These are phyloP conservation scores for Helicolenus hilgendorfi DNA, from an alignment of 2,797 vertebrate genomes.

Conservation along the genomic window DNA sequence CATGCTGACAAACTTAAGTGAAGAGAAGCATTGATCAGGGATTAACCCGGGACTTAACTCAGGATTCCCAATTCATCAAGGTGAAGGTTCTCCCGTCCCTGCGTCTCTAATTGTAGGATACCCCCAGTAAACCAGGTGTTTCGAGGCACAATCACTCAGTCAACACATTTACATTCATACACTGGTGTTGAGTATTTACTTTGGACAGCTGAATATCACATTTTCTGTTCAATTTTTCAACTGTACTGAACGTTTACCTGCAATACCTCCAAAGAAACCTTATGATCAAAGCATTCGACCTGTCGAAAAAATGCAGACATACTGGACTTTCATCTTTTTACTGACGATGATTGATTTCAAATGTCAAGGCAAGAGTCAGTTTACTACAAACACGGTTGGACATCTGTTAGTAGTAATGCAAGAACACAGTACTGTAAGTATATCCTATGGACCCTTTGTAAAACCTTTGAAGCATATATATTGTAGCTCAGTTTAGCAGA, in stretches of 20 bases:
- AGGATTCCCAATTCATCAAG: not conserved
- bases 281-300: not conserved
- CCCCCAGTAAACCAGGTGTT: not conserved
- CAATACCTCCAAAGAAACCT: not conserved
- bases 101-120: not conserved
- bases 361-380: not conserved
- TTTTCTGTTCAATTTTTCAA: not conserved
- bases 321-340: not conserved
- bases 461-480: not conserved
- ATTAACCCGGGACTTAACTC: not conserved
- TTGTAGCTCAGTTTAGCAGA: not conserved
- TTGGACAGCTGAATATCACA: not conserved
- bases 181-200: not conserved
- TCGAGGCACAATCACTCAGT: no score
- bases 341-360: not conserved
- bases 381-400: not conserved
- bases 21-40: not conserved
- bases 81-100: not conserved
- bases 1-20: not conserved
- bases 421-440: not conserved
- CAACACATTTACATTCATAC: not conserved
- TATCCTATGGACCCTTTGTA: not conserved
- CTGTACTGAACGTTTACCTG: not conserved
- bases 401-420: conserved; percentile 21
- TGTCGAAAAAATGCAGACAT: not conserved